Base-by-base conservation (phyloP, 2,113 vertebrate species). In the Tretioscincus oriximinensis region DNA sequence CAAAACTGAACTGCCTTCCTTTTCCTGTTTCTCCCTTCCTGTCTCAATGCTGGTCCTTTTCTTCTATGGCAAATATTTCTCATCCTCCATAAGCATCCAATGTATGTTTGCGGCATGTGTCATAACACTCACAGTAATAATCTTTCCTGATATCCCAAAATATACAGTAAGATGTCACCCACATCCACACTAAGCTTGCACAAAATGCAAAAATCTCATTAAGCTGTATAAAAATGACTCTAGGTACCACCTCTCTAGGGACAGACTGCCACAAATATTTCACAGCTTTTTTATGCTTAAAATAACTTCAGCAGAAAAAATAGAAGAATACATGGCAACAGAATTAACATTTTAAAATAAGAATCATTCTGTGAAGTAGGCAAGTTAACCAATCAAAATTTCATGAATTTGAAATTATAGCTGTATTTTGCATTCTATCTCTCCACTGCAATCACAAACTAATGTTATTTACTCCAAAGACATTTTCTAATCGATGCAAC, bases 291-390 rank as follows among this genome's bases (percentile, higher is more conserved):
- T 16, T 78, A 18, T 24, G 12, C 35, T 67, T 67, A 65, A 49
- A 64, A 28, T 22, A 47, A 49, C 4, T 21, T 68, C 54, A 58
- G 18, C 47, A 51, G 45, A 31, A 66, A 67, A 64, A 4, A 35
- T 28, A 18, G 21, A 14, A 51, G 49, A 51, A 51, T 51, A 51
- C 49, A 51, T 51, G 49, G 49, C 9, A 1, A 21, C 28, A 73
- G 0, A 54, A 88, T 86, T 88, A 45, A 87, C 81, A 83, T 64
- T 71, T 41, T 26, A 72, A 41, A 73, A 71, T 83, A 73, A 26
- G 84, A 85, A 71, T 79, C 51, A 71, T 82, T 45, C 58, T 47
- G 20, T 61, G n/a, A 3, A 68, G 69, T 35, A 22, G 8, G 14
- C 21, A 12, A 77, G 29, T 7, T 28, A 7, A 64, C 54, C 24